These are phyloP conservation scores for Archips crataeganus DNA, from an alignment of 2,888 invertebrate genomes.

Conservation along the genomic window DNA sequence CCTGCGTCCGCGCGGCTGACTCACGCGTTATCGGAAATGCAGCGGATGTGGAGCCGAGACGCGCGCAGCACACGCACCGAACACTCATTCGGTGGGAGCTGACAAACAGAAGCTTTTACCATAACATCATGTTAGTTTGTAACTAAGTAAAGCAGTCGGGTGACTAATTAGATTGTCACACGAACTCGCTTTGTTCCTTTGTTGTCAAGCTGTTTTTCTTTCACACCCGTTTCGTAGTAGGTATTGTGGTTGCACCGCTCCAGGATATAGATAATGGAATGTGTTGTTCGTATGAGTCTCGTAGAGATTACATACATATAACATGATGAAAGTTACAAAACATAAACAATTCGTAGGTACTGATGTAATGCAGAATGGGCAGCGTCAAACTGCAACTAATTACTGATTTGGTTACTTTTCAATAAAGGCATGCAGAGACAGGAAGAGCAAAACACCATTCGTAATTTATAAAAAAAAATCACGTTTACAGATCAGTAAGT, in stretches of 20 bases:
- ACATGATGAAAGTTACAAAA: constrained; percentile 32
- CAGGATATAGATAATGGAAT: constrained; percentile 39
- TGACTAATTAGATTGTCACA: constrained; percentile 76
- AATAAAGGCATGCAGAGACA: background rate
- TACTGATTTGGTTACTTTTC: background rate
- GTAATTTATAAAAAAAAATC: background rate
- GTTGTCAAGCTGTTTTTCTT: constrained; percentile 60
- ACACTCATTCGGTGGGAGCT: constrained; percentile 70
- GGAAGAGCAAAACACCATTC: background rate
- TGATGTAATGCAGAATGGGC: constrained; percentile 17
- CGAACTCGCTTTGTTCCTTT: constrained; percentile 77
- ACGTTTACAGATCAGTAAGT: background rate
- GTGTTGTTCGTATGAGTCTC: constrained; percentile 11
- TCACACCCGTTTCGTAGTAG: constrained; percentile 27
- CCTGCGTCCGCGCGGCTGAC: constrained; percentile 58
- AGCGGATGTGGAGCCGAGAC: constrained; percentile 74
- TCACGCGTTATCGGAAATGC: constrained; percentile 80
- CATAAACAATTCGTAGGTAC: constrained; percentile 31
- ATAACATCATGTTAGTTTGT: constrained; percentile 66
- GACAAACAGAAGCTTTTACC: constrained; percentile 70
- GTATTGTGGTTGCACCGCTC: constrained; percentile 16
- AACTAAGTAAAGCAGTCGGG: constrained; percentile 64
- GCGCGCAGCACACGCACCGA: constrained; percentile 54
- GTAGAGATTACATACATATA: constrained; percentile 15
- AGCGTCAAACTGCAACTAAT: background rate